phyloP scores from a whole-genome alignment of 2,113 vertebrate genomes.

The Tetrao urogallus region DNA sequence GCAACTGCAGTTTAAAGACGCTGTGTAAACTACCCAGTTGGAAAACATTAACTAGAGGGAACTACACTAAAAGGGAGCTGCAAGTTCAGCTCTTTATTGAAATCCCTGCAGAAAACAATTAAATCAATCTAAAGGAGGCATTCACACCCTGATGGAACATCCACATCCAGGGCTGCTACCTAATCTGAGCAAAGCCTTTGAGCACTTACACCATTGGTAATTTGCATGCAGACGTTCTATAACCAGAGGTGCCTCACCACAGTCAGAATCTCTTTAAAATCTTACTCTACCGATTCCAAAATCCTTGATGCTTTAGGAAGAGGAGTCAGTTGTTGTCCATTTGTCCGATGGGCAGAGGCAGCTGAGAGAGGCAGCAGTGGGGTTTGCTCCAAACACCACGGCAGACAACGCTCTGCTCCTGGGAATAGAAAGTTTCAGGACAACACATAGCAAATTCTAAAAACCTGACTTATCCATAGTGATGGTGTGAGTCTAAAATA shows the following conservation, averaged over 20 bases:
- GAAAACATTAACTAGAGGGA: not conserved
- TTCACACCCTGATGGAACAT: not conserved
- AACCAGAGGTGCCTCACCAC: not conserved
- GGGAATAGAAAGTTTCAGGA: accelerated
- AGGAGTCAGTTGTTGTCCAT: not conserved
- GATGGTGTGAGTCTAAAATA: not conserved
- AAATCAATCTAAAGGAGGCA: not conserved
- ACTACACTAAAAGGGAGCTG: accelerated
- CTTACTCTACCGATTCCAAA: not conserved
- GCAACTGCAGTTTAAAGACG: not conserved
- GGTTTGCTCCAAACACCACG: not conserved
- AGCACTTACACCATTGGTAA: not conserved
- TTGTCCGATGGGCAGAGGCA: not conserved
- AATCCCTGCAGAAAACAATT: not conserved
- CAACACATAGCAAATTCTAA: not conserved
- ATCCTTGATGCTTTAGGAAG: not conserved
- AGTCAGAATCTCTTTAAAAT: not conserved
- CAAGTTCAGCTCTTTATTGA: not conserved
- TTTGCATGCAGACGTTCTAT: not conserved
- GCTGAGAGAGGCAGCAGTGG: too few relatives aligned
- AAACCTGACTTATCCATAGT: not conserved
- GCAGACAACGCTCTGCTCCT: not conserved
- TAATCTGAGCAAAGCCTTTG: not conserved
- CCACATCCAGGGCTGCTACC: not conserved
- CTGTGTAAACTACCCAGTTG: accelerated